Evolutionary conservation across 2,797 vertebrate species (phyloP).

Genomic region (Balearica regulorum): DNA sequence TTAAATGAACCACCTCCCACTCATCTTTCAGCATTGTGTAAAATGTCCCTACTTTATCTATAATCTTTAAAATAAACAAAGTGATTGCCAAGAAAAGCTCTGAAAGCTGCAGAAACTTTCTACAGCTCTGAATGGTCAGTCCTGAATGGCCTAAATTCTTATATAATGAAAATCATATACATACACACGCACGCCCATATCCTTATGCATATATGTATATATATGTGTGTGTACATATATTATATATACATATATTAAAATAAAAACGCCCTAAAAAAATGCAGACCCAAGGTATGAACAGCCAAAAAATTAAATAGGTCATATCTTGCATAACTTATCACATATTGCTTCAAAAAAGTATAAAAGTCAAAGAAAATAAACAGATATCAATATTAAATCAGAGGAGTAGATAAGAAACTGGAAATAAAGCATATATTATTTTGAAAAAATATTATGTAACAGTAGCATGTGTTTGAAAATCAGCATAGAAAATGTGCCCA

Average conservation of each 20-base stretch:
- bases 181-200: accelerated
- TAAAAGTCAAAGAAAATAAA: not conserved
- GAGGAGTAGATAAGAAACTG: not conserved
- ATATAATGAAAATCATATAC: not conserved
- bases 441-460: not conserved
- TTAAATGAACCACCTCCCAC: not conserved
- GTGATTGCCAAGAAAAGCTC: conserved; percentile 4
- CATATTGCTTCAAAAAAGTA: not conserved
- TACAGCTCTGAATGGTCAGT: not conserved
- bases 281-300: not conserved
- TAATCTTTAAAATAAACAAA: conserved; percentile 30
- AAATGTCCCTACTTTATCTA: not conserved
- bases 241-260: too few species aligned
- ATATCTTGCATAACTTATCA: not conserved
- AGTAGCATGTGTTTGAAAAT: not conserved
- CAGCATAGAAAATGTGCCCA: not conserved
- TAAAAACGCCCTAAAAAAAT: not conserved
- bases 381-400: not conserved
- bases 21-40: conserved; percentile 21
- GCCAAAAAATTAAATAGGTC: not conserved
- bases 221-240: not conserved
- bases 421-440: not conserved
- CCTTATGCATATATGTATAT: too few species aligned
- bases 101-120: conserved; percentile 7
- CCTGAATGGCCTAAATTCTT: not conserved